Evolutionary conservation across 2,888 invertebrate genomes (phyloP), one percentile per base, ranked within the genome.

Genomic region (Drosophila rubida): DNA sequence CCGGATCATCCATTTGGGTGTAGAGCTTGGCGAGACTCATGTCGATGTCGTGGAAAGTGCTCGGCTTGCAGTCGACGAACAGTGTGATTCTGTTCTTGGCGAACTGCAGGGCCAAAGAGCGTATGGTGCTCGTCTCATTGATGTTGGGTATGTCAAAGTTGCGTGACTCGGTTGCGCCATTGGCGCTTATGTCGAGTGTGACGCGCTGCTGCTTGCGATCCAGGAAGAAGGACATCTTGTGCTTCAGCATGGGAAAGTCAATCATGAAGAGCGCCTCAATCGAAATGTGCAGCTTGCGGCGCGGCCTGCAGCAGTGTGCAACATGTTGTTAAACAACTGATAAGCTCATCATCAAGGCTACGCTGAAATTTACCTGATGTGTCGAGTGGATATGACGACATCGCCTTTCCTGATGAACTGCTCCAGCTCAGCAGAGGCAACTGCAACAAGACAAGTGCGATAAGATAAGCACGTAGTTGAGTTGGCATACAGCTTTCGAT

Each of bases 241-340:
- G 91, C 72, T 92, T 92, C 30, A 92, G 60, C 50, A 90, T 90
- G 57, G 92, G 92, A 55, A 92, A 92, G 62, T 92, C 92, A 51
- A 92, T 92, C 92, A 92, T 91, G 50, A 92, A 92, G n/a, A 92
- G 80, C 0, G 92, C 92, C 69, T 92, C 92, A 50, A 92, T 91
- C 4, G 92, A 90, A 57, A 92, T 92, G 67, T 92, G 91, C 51
- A 91, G 55, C 74, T 92, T 92, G 58, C 92, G 90, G 0, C 92
- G 90, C 0, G 92, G 92, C 62, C 92, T 92, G 25, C n/a, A 19
- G n/a, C n/a, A 32, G 25, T 23, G 42, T 9, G n/a, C 23, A 22
- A 39, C 22, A 48, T 27, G 6, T 25, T 30, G 30, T 44, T 37
- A 2, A 50, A 39, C 54, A 35, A 25, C 44, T 39, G 64, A 64